Conservation (phyloP, 2,888 invertebrate genomes). For the Exephanes ischioxanthus region DNA sequence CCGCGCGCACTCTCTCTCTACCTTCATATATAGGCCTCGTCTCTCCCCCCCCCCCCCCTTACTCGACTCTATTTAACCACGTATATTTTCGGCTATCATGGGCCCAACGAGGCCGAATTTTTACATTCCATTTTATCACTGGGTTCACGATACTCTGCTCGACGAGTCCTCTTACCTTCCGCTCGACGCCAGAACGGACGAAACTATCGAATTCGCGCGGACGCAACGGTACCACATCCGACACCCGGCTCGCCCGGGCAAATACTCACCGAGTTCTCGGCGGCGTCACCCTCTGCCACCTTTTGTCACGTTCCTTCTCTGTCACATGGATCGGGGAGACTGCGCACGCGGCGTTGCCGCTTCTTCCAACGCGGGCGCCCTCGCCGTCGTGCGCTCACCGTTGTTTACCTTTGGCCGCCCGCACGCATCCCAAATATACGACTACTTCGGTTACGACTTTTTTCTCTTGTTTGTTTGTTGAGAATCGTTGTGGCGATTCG, state of each 20-base stretch:
- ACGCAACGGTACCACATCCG: constrained; percentile 73
- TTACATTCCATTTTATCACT: not conserved
- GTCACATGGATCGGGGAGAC: constrained; percentile 82
- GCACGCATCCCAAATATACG: constrained; percentile 72
- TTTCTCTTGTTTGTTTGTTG: constrained; percentile 10
- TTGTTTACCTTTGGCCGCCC: constrained; percentile 74
- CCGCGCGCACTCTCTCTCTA: constrained; percentile 56
- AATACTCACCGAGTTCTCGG: constrained; percentile 81
- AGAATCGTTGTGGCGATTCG: constrained; percentile 3
- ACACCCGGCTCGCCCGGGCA: constrained; percentile 83
- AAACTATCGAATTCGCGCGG: constrained; percentile 42
- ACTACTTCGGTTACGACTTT: constrained; percentile 3
- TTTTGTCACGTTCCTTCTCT: constrained; percentile 84
- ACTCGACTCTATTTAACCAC: not conserved
- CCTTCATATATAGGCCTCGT: constrained; percentile 1
- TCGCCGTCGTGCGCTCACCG: constrained; percentile 2
- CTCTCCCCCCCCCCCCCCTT: not conserved
- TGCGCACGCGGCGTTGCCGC: constrained; percentile 78
- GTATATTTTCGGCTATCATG: constrained; percentile 32
- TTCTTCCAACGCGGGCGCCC: constrained; percentile 59
- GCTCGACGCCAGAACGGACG: constrained; percentile 73
- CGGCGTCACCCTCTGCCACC: constrained; percentile 84
- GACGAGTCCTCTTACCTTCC: constrained; percentile 68
- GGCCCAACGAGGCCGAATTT: constrained; percentile 23
- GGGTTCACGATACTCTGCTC: not conserved